Evolutionary conservation across 2,113 vertebrate genomes (phyloP).

Genomic region (Dicrurus megarhynchus): DNA sequence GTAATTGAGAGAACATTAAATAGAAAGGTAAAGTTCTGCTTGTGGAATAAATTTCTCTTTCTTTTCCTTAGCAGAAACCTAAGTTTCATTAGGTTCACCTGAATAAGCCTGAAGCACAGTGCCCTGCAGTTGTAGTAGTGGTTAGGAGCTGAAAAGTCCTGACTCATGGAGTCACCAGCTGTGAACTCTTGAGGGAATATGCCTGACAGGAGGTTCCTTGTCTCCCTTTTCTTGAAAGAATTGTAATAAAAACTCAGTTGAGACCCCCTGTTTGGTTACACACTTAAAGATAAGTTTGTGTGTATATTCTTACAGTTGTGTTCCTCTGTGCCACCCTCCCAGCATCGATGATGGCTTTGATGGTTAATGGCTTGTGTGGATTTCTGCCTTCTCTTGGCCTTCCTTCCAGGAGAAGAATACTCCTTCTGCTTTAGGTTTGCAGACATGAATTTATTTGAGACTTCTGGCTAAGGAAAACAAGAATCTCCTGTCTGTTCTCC

Average conservation of each 20-base stretch:
- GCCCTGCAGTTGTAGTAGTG: background rate
- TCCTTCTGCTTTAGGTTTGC: background rate
- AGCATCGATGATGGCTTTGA: accelerated
- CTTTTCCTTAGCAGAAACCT: background rate
- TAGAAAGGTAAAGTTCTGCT: background rate
- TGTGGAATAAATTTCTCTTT: background rate
- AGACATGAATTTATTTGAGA: background rate
- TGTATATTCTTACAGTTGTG: background rate
- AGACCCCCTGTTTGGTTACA: background rate
- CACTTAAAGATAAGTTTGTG: background rate
- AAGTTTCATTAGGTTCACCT: background rate
- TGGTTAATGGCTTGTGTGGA: background rate
- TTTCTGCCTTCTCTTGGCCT: background rate
- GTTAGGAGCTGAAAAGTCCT: background rate
- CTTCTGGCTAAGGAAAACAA: background rate
- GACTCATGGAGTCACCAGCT: background rate
- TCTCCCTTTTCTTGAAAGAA: background rate
- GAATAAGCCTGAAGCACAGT: background rate
- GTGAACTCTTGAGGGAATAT: background rate
- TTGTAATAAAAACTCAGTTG: background rate
- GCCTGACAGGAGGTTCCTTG: background rate
- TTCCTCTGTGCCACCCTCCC: background rate
- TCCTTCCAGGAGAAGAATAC: background rate
- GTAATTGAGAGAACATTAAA: background rate
- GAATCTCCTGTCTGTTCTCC: background rate